phyloP scores from a whole-genome alignment of 1,140 invertebrate species.

The Drosophila parvula region DNA sequence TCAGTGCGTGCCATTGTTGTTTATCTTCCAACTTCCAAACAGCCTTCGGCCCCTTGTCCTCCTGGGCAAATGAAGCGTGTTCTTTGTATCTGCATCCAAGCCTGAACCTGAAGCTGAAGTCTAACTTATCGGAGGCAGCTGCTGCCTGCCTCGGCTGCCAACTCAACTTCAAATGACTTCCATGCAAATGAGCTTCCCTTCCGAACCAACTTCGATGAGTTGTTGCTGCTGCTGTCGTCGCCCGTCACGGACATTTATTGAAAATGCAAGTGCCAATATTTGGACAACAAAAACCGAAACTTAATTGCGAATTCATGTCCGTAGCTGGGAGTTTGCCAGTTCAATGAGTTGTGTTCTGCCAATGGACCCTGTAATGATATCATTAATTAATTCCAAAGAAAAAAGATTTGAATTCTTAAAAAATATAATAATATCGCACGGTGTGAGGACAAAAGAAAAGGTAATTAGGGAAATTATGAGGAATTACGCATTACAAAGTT shows the following conservation, averaged over 20 bases:
- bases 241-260: constrained; percentile 66
- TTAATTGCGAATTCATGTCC: constrained; percentile 68
- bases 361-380: neutral
- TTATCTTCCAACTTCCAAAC: constrained; percentile 57
- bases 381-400: too few relatives aligned
- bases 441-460: too few relatives aligned
- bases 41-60: neutral
- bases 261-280: constrained; percentile 79
- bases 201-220: constrained; percentile 48
- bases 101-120: constrained; percentile 42
- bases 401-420: too few relatives aligned
- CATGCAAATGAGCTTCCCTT: constrained; percentile 68
- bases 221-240: constrained; percentile 17
- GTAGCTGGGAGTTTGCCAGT: constrained; percentile 10
- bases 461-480: too few relatives aligned
- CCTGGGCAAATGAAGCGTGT: constrained; percentile 67
- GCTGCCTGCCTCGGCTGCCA: constrained; percentile 20
- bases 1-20: constrained; percentile 79
- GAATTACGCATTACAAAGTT: too few relatives aligned
- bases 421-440: too few relatives aligned
- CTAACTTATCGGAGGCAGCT: constrained; percentile 43
- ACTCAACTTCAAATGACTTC: constrained; percentile 39
- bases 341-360: neutral
- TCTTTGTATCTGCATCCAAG: constrained; percentile 47
- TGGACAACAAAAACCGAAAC: constrained; percentile 73